phyloP scores from a whole-genome alignment of 2,113 vertebrate genomes.

The Ardeotis arabs region DNA sequence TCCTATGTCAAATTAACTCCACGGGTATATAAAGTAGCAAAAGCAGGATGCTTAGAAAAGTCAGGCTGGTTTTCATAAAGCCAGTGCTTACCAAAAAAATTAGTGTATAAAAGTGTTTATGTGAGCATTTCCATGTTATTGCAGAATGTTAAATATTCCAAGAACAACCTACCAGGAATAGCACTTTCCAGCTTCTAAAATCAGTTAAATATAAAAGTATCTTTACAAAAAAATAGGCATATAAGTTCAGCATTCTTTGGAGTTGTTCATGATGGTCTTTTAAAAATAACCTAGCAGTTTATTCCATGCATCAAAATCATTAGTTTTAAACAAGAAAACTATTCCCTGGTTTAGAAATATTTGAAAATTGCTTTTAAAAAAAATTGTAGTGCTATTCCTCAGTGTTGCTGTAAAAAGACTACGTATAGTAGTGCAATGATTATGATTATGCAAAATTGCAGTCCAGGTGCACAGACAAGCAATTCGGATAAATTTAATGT shows the following conservation, averaged over 20 bases:
- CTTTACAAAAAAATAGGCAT: conserved; percentile 65
- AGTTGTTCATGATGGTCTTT: conserved; percentile 42
- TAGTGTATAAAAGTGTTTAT: conserved; percentile 50
- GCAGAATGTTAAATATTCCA: conserved; percentile 46
- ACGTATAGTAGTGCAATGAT: conserved; percentile 20
- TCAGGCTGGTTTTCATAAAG: conserved; percentile 48
- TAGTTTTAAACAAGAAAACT: conserved; percentile 47
- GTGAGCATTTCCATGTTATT: conserved; percentile 45
- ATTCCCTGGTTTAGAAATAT: conserved; percentile 43
- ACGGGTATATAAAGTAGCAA: conserved; percentile 49
- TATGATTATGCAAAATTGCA: neutral
- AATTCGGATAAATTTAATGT: neutral
- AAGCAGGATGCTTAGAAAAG: conserved; percentile 58
- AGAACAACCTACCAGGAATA: conserved; percentile 55
- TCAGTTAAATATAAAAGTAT: conserved; percentile 66
- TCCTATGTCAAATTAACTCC: neutral
- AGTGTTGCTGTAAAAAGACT: conserved; percentile 27
- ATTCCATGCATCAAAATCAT: conserved; percentile 28
- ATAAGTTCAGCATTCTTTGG: conserved; percentile 46
- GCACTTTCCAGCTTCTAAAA: conserved; percentile 62
- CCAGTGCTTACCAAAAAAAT: conserved; percentile 50
- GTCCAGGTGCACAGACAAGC: neutral
- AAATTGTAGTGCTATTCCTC: conserved; percentile 58
- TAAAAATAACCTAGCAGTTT: conserved; percentile 50
- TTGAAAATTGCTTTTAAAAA: conserved; percentile 44